Evolutionary conservation across 2,797 vertebrate genomes (phyloP), one percentile per base, ranked within the genome.

Genomic region (Girardinus metallicus): DNA sequence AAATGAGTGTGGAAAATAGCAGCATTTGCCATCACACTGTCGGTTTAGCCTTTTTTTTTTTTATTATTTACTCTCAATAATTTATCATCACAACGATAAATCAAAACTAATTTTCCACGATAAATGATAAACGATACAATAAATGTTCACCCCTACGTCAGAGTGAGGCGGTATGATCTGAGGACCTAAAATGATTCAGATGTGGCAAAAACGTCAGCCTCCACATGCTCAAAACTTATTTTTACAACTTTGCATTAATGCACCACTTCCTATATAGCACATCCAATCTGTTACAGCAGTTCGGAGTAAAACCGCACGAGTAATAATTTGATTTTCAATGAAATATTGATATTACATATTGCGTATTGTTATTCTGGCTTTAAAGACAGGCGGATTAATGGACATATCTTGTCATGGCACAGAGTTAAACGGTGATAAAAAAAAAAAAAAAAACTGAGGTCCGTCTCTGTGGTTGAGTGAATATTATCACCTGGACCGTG

Each of bases 401-500:
- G 36, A 23, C 36, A 39, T 0, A 10, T 23, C 31, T 21, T 18
- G 15, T 64, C 31, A 34, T 1, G 16, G 0, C 31, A 34, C 15
- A 18, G 2, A 60, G 29, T 15, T 15, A 16, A 6, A 18, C 15
- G 15, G 60, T 64, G 57, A 12, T 57, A n/a, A n/a, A n/a, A n/a
- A n/a, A n/a, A n/a, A n/a, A n/a, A n/a, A n/a, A n/a, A 51, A 31
- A 64, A 62, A 34, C 29, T 11, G 34, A 68, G 36, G 21, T 6
- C 10, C 9, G 1, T 26, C 0, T 41, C 64, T 15, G 66, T 7
- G 66, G 39, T 2, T 12, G 11, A 44, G 66, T 95, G 95, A 78
- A 62, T 86, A 87, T n/a, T 85, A 80, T 96, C 95, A 15, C 71
- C 80, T 8, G 86, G 90, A 13, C 86, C 88, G 3, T 93, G 94